phyloP scores from a whole-genome alignment of 2,797 vertebrate species.

The Thunnus albacares region DNA sequence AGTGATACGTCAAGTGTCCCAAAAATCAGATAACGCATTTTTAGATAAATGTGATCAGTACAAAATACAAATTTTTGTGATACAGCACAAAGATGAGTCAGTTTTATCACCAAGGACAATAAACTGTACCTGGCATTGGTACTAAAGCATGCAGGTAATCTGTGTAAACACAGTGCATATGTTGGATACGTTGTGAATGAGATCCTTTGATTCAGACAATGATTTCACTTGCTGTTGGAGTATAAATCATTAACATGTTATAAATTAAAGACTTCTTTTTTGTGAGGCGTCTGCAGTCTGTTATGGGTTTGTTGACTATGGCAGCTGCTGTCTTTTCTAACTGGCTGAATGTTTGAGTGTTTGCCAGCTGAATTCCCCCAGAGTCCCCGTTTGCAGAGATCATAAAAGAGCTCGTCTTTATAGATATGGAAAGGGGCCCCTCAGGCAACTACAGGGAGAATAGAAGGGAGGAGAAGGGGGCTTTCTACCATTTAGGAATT shows the following conservation, averaged over 20 bases:
- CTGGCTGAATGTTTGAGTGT: conserved; percentile 68
- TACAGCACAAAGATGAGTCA: no score
- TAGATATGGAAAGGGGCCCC: conserved; percentile 60
- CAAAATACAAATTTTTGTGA: no score
- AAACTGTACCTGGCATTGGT: not conserved
- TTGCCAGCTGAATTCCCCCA: conserved; percentile 80
- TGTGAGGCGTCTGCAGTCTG: conserved; percentile 43
- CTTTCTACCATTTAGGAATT: conserved; percentile 73
- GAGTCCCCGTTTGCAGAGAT: conserved; percentile 59
- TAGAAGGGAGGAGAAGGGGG: conserved; percentile 34
- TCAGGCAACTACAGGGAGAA: conserved; percentile 53
- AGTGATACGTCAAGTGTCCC: no score
- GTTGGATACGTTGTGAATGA: not conserved
- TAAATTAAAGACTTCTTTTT: conserved; percentile 13
- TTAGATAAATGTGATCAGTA: no score
- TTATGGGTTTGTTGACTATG: conserved; percentile 46
- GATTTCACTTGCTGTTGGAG: conserved; percentile 22
- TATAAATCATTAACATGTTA: conserved; percentile 50
- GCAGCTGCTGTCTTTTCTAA: conserved; percentile 63
- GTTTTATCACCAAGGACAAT: not conserved
- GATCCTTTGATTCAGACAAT: conserved; percentile 4
- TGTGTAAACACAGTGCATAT: not conserved
- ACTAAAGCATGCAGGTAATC: not conserved
- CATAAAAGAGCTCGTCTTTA: conserved; percentile 73
- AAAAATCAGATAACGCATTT: no score